phyloP scores from a whole-genome alignment of 2,888 invertebrate genomes.

The Andrena fulva region DNA sequence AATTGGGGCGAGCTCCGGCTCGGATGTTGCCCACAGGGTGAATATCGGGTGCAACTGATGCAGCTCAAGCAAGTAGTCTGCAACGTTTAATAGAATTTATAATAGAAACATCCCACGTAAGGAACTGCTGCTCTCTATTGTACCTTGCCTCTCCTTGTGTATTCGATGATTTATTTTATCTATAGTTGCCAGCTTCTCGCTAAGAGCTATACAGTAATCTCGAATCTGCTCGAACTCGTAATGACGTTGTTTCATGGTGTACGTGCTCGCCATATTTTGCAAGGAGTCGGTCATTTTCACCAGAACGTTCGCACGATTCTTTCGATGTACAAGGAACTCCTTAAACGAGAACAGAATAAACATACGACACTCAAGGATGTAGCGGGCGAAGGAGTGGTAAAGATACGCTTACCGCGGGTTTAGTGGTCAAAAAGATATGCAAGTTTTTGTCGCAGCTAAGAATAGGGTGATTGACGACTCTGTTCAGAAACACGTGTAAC shows the following conservation, averaged over 20 bases:
- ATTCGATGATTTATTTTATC: conserved; percentile 89
- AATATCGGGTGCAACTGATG: conserved; percentile 88
- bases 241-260: conserved; percentile 86
- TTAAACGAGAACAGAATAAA: conserved; percentile 75
- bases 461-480: conserved; percentile 90
- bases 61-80: conserved; percentile 86
- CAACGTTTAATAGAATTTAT: conserved; percentile 28
- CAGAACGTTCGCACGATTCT: conserved; percentile 86
- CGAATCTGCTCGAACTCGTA: conserved; percentile 88
- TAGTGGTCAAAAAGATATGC: conserved; percentile 88
- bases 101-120: conserved; percentile 7
- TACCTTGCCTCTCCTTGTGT: conserved; percentile 88
- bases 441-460: conserved; percentile 89
- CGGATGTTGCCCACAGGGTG: conserved; percentile 87
- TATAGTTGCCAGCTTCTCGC: conserved; percentile 88
- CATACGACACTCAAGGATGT: background rate
- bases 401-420: conserved; percentile 86
- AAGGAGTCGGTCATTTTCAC: conserved; percentile 87
- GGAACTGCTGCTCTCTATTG: background rate
- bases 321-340: conserved; percentile 88
- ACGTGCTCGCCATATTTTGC: conserved; percentile 86
- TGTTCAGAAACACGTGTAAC: conserved; percentile 88
- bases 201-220: conserved; percentile 87
- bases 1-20: conserved; percentile 86
- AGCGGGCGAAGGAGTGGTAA: background rate